A percentile compares a stretch with the other conserved stretches of the same genome.
Conservation (phyloP, 2,888 invertebrate species). For the Eudemis profundana region DNA sequence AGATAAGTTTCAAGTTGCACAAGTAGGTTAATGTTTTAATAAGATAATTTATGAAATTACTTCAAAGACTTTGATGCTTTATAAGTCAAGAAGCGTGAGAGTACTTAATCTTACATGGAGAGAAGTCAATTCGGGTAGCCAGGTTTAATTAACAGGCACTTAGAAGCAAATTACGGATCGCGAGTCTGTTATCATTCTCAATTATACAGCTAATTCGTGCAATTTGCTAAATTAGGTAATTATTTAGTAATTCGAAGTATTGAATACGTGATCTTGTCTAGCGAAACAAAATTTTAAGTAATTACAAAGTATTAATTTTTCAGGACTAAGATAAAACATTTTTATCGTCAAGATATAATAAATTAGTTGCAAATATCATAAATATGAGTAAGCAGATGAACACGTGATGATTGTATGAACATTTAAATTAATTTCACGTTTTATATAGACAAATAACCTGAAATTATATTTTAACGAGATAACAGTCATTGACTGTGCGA, state of each 20-base stretch:
- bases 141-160: constrained; percentile 32
- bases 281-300: too few species aligned
- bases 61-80: not conserved
- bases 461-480: too few species aligned
- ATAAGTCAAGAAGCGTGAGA: not conserved
- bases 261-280: not conserved
- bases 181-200: constrained; percentile 31
- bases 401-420: too few species aligned
- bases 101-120: constrained; percentile 10
- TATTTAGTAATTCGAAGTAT: not conserved
- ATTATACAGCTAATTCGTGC: constrained; percentile 17
- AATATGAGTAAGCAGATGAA: too few species aligned
- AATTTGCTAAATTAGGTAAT: constrained; percentile 20
- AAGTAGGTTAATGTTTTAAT: constrained; percentile 19
- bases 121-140: constrained; percentile 18
- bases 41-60: not conserved
- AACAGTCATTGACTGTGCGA: too few species aligned
- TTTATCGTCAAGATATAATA: too few species aligned
- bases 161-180: constrained; percentile 14
- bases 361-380: too few species aligned
- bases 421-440: too few species aligned
- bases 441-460: too few species aligned
- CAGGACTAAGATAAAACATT: too few species aligned
- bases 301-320: too few species aligned
- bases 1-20: constrained; percentile 14